Evolutionary conservation across 2,113 vertebrate species (phyloP), one percentile per base, ranked within the genome.

Genomic region (Tupaia tana): DNA sequence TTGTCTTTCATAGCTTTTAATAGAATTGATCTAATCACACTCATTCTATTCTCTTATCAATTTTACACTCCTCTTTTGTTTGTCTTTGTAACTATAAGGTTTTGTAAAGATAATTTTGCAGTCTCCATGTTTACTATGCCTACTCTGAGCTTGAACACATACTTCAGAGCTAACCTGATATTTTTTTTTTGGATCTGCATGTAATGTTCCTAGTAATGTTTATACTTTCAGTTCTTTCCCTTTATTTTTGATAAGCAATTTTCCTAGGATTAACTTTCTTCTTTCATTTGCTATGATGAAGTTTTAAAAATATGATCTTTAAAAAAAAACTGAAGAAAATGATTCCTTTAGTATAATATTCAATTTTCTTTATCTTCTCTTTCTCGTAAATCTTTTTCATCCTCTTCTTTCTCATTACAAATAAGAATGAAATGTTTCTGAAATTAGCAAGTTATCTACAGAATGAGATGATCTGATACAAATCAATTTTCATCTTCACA

Each of bases 11-110:
- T 74, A 96, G 96, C 75, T 98, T 98, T 98, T 98, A 98, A 98
- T 97, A 97, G 97, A 98, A 98, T 97, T 97, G 97, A 98, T 98
- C 79, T 98, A 98, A 98, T 98, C 98, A 96, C 87, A 16, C 0
- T 61, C 67, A n/a, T 98, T 98, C 75, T 95, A 90, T 96, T 98
- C 93, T 97, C 92, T 98, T 98, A 98, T 96, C 80, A 97, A 89
- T 95, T 93, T 96, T 95, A 91, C 95, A 93, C 61, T 96, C 91
- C 66, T 96, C 22, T 96, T 96, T 93, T 97, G 58, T 98, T 98
- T 98, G 58, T 67, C 95, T 97, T 97, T 90, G 66, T 83, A 97
- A 80, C 86, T 94, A 77, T 59, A 90, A 89, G 54, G n/a, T 92
- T 97, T 97, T 96, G 24, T 66, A 89, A 34, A 77, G 95, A 92